These are phyloP conservation scores for Cecropterus lyciades DNA, from an alignment of 1,140 invertebrate genomes.

Conservation along the genomic window DNA sequence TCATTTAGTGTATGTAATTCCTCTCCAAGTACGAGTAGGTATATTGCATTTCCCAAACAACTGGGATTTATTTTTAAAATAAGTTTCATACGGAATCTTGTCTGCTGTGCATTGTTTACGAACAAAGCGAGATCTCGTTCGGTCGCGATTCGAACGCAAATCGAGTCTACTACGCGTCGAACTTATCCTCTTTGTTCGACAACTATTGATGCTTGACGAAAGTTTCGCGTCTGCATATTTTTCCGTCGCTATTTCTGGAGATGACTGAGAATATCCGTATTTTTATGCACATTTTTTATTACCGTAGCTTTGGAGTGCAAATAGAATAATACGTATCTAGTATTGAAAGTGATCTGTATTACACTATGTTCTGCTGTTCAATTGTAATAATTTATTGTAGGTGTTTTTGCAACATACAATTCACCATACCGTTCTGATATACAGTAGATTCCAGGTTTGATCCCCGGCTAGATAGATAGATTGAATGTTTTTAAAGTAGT, in stretches of 20 bases:
- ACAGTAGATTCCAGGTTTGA: too few species aligned
- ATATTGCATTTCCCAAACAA: conserved; percentile 4
- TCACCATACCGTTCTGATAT: too few species aligned
- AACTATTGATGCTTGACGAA: conserved; percentile 70
- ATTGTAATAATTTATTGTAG: too few species aligned
- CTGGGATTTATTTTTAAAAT: conserved; percentile 55
- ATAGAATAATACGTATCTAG: too few species aligned
- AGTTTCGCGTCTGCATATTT: conserved; percentile 52
- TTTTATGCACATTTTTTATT: background rate
- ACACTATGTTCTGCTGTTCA: too few species aligned
- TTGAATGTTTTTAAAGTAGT: too few species aligned
- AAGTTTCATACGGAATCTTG: conserved; percentile 62
- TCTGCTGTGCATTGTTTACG: conserved; percentile 69
- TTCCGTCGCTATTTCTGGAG: conserved; percentile 33
- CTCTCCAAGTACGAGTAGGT: background rate
- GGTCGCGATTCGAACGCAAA: conserved; percentile 56
- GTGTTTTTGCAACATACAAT: too few species aligned
- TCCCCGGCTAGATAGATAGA: too few species aligned
- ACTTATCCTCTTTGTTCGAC: conserved; percentile 69
- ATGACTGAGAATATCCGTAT: conserved; percentile 3
- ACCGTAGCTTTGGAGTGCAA: background rate
- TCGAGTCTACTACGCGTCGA: conserved; percentile 55
- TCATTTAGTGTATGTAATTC: background rate
- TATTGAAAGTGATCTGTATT: too few species aligned
- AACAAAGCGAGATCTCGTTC: conserved; percentile 69